Conservation (phyloP, 2,888 invertebrate species). For the Mantis religiosa region DNA sequence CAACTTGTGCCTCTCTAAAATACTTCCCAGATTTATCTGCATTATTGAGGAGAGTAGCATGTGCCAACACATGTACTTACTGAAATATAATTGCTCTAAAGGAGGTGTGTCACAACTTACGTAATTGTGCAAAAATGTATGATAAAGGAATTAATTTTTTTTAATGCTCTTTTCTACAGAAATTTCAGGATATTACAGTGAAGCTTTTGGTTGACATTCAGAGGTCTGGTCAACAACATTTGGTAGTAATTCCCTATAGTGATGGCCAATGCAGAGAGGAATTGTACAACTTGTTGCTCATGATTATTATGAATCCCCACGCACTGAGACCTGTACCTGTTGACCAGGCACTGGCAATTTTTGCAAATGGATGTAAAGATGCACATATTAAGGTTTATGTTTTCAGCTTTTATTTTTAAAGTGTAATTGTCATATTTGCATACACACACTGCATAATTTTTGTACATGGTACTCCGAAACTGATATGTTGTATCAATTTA, state of each 20-base stretch:
- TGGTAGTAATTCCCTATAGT: conserved; percentile 22
- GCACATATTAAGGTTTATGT: neutral
- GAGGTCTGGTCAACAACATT: neutral
- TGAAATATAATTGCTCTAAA: neutral
- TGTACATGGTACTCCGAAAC: too few species aligned
- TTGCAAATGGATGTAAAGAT: conserved; percentile 21
- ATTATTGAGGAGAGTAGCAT: too few species aligned
- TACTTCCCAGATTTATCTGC: too few species aligned
- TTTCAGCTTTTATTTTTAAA: neutral
- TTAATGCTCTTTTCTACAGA: neutral
- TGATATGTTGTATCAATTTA: too few species aligned
- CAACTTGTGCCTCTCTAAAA: too few species aligned
- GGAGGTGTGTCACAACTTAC: too few species aligned
- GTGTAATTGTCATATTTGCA: too few species aligned
- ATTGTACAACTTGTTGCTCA: conserved; percentile 23
- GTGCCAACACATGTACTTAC: too few species aligned
- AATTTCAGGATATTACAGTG: conserved; percentile 20
- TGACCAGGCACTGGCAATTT: conserved; percentile 20
- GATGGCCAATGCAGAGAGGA: conserved; percentile 20
- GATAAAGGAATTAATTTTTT: neutral
- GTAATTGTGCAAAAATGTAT: too few species aligned
- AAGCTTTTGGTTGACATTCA: conserved; percentile 13
- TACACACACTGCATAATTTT: too few species aligned
- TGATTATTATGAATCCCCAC: conserved; percentile 23
- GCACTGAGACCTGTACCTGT: conserved; percentile 26